These are phyloP conservation scores for Choloepus hoffmanni DNA, from an alignment of 2,113 vertebrate genomes.

Conservation along the genomic window DNA sequence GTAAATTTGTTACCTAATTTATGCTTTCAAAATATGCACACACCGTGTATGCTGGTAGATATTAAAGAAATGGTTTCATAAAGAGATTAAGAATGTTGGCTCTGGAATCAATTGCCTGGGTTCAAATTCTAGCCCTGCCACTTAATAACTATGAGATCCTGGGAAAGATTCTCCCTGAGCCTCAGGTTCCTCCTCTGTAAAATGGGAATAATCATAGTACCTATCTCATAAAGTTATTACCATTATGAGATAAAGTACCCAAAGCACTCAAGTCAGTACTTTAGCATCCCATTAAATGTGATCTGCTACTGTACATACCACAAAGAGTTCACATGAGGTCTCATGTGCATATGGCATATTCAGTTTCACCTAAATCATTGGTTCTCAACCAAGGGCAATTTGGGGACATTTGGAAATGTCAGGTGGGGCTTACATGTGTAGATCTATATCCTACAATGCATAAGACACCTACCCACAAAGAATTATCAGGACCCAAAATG, in stretches of 20 bases:
- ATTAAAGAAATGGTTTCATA: not conserved
- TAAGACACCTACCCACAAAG: not conserved
- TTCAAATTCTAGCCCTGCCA: slow-evolving; percentile 9
- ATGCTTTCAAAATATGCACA: not conserved
- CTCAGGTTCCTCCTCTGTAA: not conserved
- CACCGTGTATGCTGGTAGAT: not conserved
- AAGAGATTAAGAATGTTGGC: not conserved
- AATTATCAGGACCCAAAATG: not conserved
- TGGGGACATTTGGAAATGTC: not conserved
- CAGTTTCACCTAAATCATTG: not conserved
- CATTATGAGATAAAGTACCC: not conserved
- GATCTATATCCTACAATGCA: not conserved
- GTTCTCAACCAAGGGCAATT: not conserved
- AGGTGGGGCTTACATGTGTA: not conserved
- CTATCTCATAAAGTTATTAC: not conserved
- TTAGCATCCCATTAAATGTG: not conserved
- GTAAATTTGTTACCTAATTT: not conserved
- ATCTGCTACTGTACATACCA: not conserved
- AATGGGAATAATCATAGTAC: not conserved
- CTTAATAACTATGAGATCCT: not conserved
- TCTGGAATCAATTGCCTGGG: not conserved
- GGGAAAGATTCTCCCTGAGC: not conserved
- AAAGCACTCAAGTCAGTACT: not conserved
- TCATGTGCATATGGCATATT: not conserved
- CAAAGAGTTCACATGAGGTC: not conserved